Conservation (phyloP, 92 coral and sea anemone genomes). For the Muricea muricata region DNA sequence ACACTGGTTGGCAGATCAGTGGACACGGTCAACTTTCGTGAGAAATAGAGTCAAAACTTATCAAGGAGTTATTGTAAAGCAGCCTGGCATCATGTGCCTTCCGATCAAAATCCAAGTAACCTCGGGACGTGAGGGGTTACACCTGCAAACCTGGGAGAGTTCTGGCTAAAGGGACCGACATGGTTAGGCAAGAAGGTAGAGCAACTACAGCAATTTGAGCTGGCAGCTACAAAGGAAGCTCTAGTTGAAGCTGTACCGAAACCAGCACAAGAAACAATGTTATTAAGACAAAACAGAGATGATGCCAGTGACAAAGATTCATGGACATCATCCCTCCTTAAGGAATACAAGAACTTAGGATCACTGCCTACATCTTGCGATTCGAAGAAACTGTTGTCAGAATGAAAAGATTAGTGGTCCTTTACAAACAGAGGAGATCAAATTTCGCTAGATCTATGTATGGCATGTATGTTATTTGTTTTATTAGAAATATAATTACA, state of each 20-base stretch:
- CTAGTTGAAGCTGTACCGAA: too few species aligned
- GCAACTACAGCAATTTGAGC: conserved; percentile 10
- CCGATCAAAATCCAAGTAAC: conserved; percentile 67
- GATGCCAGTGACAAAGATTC: not conserved
- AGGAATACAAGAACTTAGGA: not conserved
- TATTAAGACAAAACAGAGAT: too few species aligned
- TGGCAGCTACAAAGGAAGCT: too few species aligned
- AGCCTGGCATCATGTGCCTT: conserved; percentile 52
- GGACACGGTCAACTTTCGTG: not conserved
- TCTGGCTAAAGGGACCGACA: too few species aligned
- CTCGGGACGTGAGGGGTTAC: conserved; percentile 54
- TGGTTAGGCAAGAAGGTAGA: not conserved
- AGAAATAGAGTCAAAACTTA: conserved; percentile 5
- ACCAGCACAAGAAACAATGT: too few species aligned
- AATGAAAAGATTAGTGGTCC: conserved; percentile 26
- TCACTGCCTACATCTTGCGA: not conserved
- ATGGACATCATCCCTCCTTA: not conserved
- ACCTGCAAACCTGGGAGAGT: conserved; percentile 50
- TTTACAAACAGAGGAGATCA: conserved; percentile 47
- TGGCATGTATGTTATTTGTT: too few species aligned
- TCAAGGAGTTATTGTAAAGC: not conserved
- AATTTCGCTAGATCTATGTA: too few species aligned
- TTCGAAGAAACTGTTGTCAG: not conserved
- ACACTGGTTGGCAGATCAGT: conserved; percentile 6
- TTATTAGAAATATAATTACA: too few species aligned